Evolutionary conservation across 2,888 invertebrate genomes (phyloP), one percentile per base, ranked within the genome.

Genomic region (Atethmia centrago): DNA sequence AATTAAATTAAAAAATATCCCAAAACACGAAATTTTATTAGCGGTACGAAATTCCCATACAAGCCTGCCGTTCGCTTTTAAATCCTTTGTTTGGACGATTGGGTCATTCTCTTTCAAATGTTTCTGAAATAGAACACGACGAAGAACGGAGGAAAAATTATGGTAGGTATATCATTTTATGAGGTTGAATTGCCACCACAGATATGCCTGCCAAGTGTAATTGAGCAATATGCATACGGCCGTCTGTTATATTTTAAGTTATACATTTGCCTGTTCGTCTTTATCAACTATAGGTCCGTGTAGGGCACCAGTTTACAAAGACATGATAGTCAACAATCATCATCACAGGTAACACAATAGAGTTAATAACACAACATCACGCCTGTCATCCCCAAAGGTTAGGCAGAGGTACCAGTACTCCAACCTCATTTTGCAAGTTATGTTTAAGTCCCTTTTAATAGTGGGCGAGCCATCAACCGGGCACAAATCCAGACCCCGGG

Each of bases 11-110:
- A n/a, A n/a, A n/a, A n/a, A n/a, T n/a, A n/a, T n/a, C n/a, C n/a
- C n/a, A n/a, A n/a, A n/a, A n/a, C n/a, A n/a, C n/a, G n/a, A n/a
- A n/a, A n/a, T n/a, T n/a, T n/a, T n/a, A n/a, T n/a, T n/a, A n/a
- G n/a, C n/a, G n/a, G n/a, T n/a, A n/a, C n/a, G n/a, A n/a, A n/a
- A n/a, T n/a, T n/a, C n/a, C n/a, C n/a, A n/a, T n/a, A n/a, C n/a
- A n/a, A n/a, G n/a, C n/a, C n/a, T n/a, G n/a, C n/a, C n/a, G n/a
- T n/a, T n/a, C n/a, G n/a, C n/a, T n/a, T n/a, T n/a, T n/a, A 66
- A 66, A 36, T 76, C 8, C 14, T 51, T 58, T 45, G n/a, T 76
- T 55, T 61, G 25, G 5, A 31, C 9, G 28, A 51, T 51, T 14
- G n/a, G 21, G 3, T 0, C 28, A 49, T 42, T 77, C n/a, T 51